Evolutionary conservation across 2,113 vertebrate genomes (phyloP), one percentile per base, ranked within the genome.

Genomic region (Apeltes quadracus): DNA sequence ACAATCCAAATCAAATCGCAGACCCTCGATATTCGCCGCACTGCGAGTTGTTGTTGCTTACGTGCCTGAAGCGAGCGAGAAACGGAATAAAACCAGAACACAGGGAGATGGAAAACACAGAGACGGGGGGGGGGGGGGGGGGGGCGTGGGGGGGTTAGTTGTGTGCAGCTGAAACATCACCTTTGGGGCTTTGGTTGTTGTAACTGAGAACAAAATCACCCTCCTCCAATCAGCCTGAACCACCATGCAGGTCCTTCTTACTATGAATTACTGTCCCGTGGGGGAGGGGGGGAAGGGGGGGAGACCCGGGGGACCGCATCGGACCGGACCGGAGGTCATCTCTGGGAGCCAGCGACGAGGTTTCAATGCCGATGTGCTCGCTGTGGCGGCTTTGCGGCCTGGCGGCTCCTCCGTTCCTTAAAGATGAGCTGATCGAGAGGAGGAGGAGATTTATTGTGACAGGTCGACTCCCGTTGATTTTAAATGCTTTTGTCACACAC

Each of bases 1-100:
- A 39, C 57, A 61, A 79, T 84, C 76, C 82, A 79, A 81, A 84
- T 84, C 66, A 38, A 79, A 77, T 61, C 56, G 16, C 18, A 56
- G 34, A 58, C 36, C 74, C 61, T 68, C 65, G 54, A 72, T 75
- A 61, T 75, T n/a, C 29, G 20, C 51, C 43, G 32, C 57, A n/a
- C 69, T 61, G 22, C 50, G 13, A 34, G 51, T 12, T 68, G 51
- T 72, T 64, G 12, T 22, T 58, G 57, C 16, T 36, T 51, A 13
- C 50, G 12, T 62, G 51, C 72, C 76, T 1, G 61, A 53, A 64
- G 61, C 61, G 43, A n/a, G 44, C 41, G 18, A 46, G 71, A 71
- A 61, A 66, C 22, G 25, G 13, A 61, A 38, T 22, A 39, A 62
- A 70, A 20, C 34, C 25, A 44, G n/a, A 43, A 0, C 57, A 75